Evolutionary conservation across 2,113 vertebrate genomes (phyloP).

Genomic region (Poeciliopsis retropinna): DNA sequence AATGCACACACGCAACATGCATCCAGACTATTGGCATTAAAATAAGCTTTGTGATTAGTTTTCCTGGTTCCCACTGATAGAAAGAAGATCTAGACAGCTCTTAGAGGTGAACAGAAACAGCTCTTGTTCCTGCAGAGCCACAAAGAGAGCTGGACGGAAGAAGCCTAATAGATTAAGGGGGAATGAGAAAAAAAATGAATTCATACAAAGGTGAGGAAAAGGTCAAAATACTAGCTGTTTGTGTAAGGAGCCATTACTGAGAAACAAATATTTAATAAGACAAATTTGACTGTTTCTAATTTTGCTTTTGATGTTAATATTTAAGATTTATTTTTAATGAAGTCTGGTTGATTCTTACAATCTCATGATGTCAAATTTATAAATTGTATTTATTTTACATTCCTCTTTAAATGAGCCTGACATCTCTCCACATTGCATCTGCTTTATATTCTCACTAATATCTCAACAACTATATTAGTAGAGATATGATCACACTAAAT

Average conservation of each 20-base stretch:
- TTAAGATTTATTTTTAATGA: not conserved
- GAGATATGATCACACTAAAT: not conserved
- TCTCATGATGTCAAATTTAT: too few species aligned
- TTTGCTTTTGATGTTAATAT: not conserved
- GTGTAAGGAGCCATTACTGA: not conserved
- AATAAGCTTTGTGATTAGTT: constrained; percentile 80
- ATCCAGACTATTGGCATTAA: constrained; percentile 58
- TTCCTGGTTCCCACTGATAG: constrained; percentile 77
- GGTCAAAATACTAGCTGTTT: constrained; percentile 23
- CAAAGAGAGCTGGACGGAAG: constrained; percentile 40
- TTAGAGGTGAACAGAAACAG: constrained; percentile 70
- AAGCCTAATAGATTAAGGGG: constrained; percentile 31
- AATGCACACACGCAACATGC: constrained; percentile 20
- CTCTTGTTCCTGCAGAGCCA: constrained; percentile 55
- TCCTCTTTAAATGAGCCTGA: too few species aligned
- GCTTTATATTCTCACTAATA: not conserved
- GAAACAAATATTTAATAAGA: not conserved
- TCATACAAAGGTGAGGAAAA: constrained; percentile 16
- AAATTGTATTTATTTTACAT: too few species aligned
- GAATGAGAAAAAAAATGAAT: constrained; percentile 28
- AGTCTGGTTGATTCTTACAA: too few species aligned
- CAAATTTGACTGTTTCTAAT: not conserved
- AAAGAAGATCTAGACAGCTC: constrained; percentile 75
- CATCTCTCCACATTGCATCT: too few species aligned
- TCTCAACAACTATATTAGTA: not conserved